phyloP scores from a whole-genome alignment of 2,888 invertebrate genomes.

The Seladonia tumulorum region DNA sequence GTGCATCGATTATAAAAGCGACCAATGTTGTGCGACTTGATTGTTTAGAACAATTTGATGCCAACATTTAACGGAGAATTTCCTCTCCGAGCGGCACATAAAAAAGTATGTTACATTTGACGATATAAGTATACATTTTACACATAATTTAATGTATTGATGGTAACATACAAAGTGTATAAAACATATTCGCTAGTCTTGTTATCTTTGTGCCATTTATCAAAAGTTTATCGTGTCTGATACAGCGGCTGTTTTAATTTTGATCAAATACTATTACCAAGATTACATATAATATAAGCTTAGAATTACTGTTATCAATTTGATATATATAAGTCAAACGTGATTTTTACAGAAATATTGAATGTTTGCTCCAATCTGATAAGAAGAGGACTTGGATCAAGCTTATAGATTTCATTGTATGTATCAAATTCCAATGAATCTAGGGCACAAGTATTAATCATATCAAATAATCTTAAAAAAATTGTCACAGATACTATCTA shows the following conservation, averaged over 20 bases:
- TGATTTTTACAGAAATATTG: neutral
- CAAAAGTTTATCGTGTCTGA: neutral
- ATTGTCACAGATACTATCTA: neutral
- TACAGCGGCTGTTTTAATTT: neutral
- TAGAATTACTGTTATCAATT: conserved; percentile 3
- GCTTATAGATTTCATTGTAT: neutral
- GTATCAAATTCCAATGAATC: neutral
- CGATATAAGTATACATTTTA: neutral
- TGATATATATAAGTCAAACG: neutral
- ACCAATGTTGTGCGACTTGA: neutral
- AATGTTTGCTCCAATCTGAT: neutral
- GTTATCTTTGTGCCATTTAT: neutral
- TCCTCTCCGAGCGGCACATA: neutral
- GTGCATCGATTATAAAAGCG: neutral
- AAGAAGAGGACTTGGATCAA: neutral
- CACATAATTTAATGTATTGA: neutral
- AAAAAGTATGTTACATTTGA: neutral
- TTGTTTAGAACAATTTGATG: neutral
- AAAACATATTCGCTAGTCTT: neutral
- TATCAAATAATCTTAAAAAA: neutral
- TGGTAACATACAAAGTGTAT: neutral
- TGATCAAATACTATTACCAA: neutral
- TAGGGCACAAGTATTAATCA: neutral
- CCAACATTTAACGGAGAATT: neutral
- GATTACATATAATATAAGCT: neutral